Base-by-base conservation (phyloP, 2,888 invertebrate species). In the Netelia fuscicornis region DNA sequence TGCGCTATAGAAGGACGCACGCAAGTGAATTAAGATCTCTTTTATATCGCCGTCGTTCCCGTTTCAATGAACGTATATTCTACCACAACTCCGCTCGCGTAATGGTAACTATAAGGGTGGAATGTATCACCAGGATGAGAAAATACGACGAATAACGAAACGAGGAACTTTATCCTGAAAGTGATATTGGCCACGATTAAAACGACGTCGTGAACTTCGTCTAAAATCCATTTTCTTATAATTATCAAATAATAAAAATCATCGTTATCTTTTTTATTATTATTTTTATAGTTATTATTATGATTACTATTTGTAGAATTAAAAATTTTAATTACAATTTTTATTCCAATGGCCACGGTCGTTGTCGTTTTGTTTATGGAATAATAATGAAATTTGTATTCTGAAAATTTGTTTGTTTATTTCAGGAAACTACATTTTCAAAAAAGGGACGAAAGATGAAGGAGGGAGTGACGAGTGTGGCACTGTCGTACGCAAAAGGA, bases 401-500 rank as follows among this genome's bases (percentile, higher is more conserved):
- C 5, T 30, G 5, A 2, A 30, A 30, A 5, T 30, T 30, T 30
- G 2, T 5, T 30, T 30, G 2, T 25, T 25, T 25, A 25, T 30
- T 30, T 30, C 30, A 30, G 30, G 5, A 30, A 30, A 30, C 5
- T 30, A 17, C 5, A 30, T 30, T 30, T 30, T 3, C 2, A 5
- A 30, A 5, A 48, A 11, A 25, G 30, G 17, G 30, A 6, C 13
- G 13, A 54, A 71, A 30, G 52, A 84, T 65, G 81, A 75, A 78
- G 10, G 68, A 74, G 62, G 25, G 72, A 37, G 25, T 48, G 9
- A 81, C 64, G 58, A 86, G 85, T 64, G 87, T 87, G 9, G 83
- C 87, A 9, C 78, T 87, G 72, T 79, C 80, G 58, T 81, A 78
- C 70, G 10, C 76, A 25, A 82, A 79, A 64, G 64, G 30, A 58